phyloP scores from a whole-genome alignment of 2,888 invertebrate species.

The Atherix ibis region DNA sequence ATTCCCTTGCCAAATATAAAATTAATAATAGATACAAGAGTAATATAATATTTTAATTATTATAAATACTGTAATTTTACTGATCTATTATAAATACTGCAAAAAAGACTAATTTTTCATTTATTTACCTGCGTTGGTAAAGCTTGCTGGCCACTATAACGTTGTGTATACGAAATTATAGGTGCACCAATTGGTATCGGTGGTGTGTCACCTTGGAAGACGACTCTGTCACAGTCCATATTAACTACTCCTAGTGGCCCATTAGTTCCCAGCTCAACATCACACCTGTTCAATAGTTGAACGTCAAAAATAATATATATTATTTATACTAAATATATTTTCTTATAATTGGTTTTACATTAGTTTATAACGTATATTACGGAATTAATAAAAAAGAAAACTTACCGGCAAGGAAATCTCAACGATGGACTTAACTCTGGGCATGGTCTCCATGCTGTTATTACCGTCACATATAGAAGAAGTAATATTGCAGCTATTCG shows the following conservation, averaged over 20 bases:
- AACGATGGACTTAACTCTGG: conserved; percentile 60
- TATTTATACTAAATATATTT: too few species aligned
- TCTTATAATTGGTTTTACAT: too few species aligned
- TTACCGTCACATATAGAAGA: conserved; percentile 21
- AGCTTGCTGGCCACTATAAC: conserved; percentile 63
- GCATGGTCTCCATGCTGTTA: conserved; percentile 50
- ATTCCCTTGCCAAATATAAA: too few species aligned
- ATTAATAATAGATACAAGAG: too few species aligned
- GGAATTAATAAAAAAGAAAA: conserved; percentile 17
- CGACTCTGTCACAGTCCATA: conserved; percentile 70
- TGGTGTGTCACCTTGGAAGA: conserved; percentile 64
- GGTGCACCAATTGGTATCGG: conserved; percentile 63
- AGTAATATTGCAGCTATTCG: conserved; percentile 7
- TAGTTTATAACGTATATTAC: too few species aligned
- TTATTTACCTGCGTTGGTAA: conserved; percentile 55
- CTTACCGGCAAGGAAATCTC: conserved; percentile 53
- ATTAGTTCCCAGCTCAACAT: conserved; percentile 34
- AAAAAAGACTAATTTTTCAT: too few species aligned
- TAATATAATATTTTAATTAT: too few species aligned
- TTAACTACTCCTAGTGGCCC: conserved; percentile 40
- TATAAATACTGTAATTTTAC: too few species aligned
- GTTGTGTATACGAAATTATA: conserved; percentile 63
- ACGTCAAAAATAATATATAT: too few species aligned
- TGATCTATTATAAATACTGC: too few species aligned
- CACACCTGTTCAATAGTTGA: conserved; percentile 34